These are phyloP conservation scores for Ispidina lecontei DNA, from an alignment of 2,797 vertebrate species.

Conservation along the genomic window DNA sequence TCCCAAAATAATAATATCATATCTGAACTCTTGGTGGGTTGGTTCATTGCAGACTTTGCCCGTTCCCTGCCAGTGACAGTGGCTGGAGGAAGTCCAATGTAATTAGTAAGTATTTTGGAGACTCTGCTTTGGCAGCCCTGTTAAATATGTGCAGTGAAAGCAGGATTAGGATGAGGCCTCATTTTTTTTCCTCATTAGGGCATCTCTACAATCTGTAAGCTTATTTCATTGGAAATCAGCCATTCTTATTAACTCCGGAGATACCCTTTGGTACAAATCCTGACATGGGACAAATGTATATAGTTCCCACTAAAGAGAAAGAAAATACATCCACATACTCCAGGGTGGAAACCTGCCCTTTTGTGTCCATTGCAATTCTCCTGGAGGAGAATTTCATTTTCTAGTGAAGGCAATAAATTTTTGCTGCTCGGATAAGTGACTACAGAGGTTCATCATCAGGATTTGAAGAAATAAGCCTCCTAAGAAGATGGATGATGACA, in stretches of 20 bases:
- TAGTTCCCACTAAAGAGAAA: background rate
- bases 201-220: conserved; percentile 31
- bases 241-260: conserved; percentile 37
- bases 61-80: background rate
- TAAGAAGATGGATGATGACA: conserved; percentile 72
- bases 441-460: conserved; percentile 69
- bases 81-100: conserved; percentile 47
- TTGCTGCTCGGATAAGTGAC: conserved; percentile 66
- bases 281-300: conserved; percentile 16
- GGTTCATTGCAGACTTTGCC: background rate
- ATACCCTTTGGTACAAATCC: conserved; percentile 6
- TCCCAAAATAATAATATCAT: background rate
- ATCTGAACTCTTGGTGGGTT: background rate
- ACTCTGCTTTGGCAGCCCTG: conserved; percentile 31
- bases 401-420: conserved; percentile 69
- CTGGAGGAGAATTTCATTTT: conserved; percentile 70
- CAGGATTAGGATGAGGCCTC: conserved; percentile 2
- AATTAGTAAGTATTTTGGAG: conserved; percentile 57
- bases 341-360: conserved; percentile 56
- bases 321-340: conserved; percentile 1
- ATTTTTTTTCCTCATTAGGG: conserved; percentile 8
- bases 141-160: conserved; percentile 51
- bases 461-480: conserved; percentile 72
- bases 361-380: conserved; percentile 51
- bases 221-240: conserved; percentile 57